phyloP scores from a whole-genome alignment of 2,113 vertebrate species.

The Indicator maculatus region DNA sequence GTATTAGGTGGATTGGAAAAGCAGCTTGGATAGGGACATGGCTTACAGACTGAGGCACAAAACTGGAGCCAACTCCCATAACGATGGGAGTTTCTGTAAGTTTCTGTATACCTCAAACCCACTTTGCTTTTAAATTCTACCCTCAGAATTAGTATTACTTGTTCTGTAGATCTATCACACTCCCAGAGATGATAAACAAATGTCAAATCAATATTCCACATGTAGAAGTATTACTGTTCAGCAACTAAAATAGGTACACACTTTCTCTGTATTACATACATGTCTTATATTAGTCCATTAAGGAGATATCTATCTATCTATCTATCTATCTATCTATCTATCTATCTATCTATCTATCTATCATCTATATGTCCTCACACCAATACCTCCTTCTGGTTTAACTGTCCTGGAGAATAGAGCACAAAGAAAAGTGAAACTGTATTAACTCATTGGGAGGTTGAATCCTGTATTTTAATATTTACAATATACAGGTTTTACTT shows the following conservation, averaged over 20 bases:
- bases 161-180: background rate
- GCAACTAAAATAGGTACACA: background rate
- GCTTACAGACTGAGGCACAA: background rate
- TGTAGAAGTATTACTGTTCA: background rate
- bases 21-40: background rate
- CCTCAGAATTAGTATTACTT: background rate
- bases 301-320: background rate
- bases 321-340: no score
- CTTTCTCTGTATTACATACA: background rate
- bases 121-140: background rate
- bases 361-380: background rate
- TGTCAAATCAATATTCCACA: background rate
- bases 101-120: background rate
- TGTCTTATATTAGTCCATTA: background rate
- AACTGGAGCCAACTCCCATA: background rate
- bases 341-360: no score
- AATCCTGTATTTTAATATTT: background rate
- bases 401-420: background rate
- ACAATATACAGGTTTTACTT: background rate
- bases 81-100: background rate
- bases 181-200: background rate
- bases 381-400: background rate
- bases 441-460: background rate
- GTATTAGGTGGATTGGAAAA: background rate
- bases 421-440: conserved; percentile 19